Conservation (phyloP, 2,797 vertebrate species). For the Platalea minor region DNA sequence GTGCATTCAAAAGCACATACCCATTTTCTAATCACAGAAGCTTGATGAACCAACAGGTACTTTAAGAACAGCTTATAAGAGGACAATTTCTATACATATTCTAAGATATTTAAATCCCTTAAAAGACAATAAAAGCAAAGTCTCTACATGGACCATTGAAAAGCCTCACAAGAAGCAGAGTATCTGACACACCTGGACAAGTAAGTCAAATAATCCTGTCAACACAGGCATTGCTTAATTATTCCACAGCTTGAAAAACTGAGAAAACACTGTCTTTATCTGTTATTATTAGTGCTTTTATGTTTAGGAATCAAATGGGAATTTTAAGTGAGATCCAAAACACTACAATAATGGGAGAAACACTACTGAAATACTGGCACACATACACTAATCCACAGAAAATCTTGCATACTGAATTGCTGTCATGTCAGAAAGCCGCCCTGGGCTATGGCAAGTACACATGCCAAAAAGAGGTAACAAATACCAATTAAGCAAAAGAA, state of each 20-base stretch:
- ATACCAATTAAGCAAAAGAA: not conserved
- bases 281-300: not conserved
- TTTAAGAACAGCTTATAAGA: not conserved
- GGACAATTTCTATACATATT: not conserved
- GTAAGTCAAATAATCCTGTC: not conserved
- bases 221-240: not conserved
- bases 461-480: not conserved
- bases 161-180: not conserved
- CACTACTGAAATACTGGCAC: no score
- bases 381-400: not conserved
- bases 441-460: not conserved
- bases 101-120: not conserved
- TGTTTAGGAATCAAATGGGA: not conserved
- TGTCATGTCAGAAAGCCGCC: not conserved
- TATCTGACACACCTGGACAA: not conserved
- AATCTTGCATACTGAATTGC: not conserved
- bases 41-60: not conserved
- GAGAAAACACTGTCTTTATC: not conserved
- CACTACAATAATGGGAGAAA: not conserved
- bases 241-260: not conserved
- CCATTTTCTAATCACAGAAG: not conserved
- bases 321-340: not conserved
- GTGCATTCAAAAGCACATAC: accelerated
- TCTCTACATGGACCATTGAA: not conserved
- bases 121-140: not conserved